Percentiles rank a stretch among this genome's conserved stretches.
Evolutionary conservation across 2,113 vertebrate species (phyloP).

Genomic region (Columbina picui): DNA sequence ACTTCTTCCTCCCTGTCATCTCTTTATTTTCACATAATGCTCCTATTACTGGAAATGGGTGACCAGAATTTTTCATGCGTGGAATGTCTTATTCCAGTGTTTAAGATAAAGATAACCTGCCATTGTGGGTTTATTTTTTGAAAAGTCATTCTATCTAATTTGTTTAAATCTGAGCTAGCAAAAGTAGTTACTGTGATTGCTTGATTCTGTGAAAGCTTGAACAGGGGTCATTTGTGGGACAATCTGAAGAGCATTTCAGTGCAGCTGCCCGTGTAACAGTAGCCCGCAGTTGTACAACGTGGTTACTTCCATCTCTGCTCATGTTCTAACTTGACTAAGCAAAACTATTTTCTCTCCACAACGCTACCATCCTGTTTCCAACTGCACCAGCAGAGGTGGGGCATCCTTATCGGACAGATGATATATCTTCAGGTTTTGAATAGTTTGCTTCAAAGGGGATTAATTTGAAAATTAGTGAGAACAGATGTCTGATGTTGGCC

Average conservation of each 20-base stretch:
- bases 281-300: neutral
- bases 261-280: slow-evolving; percentile 33
- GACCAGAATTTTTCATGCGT: neutral
- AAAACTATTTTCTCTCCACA: neutral
- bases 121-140: neutral
- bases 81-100: neutral
- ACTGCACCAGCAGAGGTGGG: neutral
- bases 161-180: neutral
- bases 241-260: neutral
- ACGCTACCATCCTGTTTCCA: neutral
- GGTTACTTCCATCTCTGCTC: neutral
- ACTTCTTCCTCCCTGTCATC: neutral
- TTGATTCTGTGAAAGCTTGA: neutral
- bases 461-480: slow-evolving; percentile 13
- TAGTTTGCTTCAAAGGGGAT: neutral
- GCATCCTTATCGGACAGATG: neutral
- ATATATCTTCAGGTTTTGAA: neutral
- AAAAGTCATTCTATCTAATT: neutral
- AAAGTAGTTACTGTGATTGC: neutral
- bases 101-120: neutral
- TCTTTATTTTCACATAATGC: neutral
- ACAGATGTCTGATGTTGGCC: neutral
- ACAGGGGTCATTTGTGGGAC: slow-evolving; percentile 32
- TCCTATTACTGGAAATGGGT: neutral
- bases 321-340: slow-evolving; percentile 8